Base-by-base conservation (phyloP, 2,888 invertebrate genomes). In the Iphiclides podalirius region DNA sequence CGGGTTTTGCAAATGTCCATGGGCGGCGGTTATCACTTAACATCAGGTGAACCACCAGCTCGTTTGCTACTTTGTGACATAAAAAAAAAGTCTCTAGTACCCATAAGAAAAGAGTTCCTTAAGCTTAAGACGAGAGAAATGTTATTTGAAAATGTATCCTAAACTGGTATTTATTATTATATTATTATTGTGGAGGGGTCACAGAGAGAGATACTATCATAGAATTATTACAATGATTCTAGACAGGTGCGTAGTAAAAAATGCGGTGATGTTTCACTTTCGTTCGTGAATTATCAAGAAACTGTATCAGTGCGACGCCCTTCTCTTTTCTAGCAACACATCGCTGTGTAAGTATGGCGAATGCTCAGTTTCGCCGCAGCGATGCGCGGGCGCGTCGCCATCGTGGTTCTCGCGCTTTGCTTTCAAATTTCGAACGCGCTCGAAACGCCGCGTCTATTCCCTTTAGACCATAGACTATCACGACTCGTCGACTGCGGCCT, bases 331-430 rank as follows among this genome's bases (percentile, higher is more conserved):
- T 47, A 51, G 57, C 57, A 54, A 60, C 60, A 23, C 58, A 57
- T 63, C 63, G 69, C 31, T 4, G 11, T 60, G 61, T 52, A 49
- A 59, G 52, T 2, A 2, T 9, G n/a, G 31, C 31, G 31, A 8
- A 13, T 17, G 67, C 58, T 80, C 84, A 84, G 86, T 86, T 66
- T 65, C 66, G 54, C 70, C 61, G 66, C 69, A 79, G 79, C 86
- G 67, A 88, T 88, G 88, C 82, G 81, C 67, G 79, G 75, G 78
- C 69, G 79, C 70, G 79, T 78, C 72, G 80, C 75, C 58, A 62
- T 81, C 58, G 63, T 82, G 60, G 64, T 77, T 57, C 61, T 80
- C 53, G 68, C 64, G 61, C 72, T 67, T 59, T 79, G 69, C 65
- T 66, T 69, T 69, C 65, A 66, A 53, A 66, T 71, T 63, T 57